A percentile compares a stretch with the other conserved stretches of the same genome.
phyloP scores from a whole-genome alignment of 2,888 invertebrate genomes.

The Euphydryas editha region DNA sequence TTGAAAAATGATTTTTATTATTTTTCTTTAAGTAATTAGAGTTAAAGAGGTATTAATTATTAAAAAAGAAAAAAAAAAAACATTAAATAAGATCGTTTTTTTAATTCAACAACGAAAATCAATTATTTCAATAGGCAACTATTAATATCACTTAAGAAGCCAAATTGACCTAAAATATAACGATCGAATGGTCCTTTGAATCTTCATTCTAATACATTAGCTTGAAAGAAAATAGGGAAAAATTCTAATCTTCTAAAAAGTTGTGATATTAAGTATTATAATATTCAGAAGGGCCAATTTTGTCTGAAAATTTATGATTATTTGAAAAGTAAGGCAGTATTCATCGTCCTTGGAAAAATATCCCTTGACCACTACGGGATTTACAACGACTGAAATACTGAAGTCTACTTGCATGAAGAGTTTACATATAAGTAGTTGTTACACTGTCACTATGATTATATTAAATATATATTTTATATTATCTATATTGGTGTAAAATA shows the following conservation, averaged over 20 bases:
- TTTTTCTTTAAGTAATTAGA: too few relatives aligned
- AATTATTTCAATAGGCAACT: conserved; percentile 6
- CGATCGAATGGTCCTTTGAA: conserved; percentile 30
- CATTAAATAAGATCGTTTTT: too few relatives aligned
- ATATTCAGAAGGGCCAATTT: conserved; percentile 54
- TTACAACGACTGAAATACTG: background rate
- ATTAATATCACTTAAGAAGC: conserved; percentile 12
- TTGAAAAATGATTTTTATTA: too few relatives aligned
- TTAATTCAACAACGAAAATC: background rate
- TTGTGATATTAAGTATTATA: conserved; percentile 45
- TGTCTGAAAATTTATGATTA: conserved; percentile 60
- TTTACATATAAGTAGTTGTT: too few relatives aligned
- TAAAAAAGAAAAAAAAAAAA: background rate
- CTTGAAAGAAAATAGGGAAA: conserved; percentile 37
- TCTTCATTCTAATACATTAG: conserved; percentile 36
- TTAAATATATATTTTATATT: too few relatives aligned
- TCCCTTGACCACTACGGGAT: conserved; percentile 43
- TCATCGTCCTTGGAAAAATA: conserved; percentile 44
- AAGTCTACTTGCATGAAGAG: too few relatives aligned
- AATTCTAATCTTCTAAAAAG: conserved; percentile 45
- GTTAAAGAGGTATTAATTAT: too few relatives aligned
- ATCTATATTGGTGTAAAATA: too few relatives aligned
- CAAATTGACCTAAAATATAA: conserved; percentile 21
- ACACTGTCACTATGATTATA: too few relatives aligned
- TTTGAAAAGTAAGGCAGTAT: conserved; percentile 59